These are phyloP conservation scores for Amblyopsis hoosieri DNA, from an alignment of 2,797 vertebrate species.

Conservation along the genomic window DNA sequence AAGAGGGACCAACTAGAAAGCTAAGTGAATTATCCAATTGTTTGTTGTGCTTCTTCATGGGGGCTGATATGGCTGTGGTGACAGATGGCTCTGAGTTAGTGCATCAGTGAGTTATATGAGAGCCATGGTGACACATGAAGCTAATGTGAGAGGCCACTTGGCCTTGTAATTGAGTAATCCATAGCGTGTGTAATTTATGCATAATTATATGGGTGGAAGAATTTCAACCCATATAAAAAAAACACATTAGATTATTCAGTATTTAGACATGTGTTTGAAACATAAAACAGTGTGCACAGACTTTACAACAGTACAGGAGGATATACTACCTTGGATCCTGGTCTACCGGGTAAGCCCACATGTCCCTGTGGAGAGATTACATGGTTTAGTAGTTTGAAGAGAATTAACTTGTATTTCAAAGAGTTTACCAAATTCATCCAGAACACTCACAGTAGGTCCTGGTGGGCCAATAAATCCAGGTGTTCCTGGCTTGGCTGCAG, in stretches of 20 bases:
- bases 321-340: constrained; percentile 75
- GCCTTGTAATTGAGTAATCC: constrained; percentile 6
- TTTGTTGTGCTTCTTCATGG: constrained; percentile 25
- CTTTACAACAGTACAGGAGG: constrained; percentile 25
- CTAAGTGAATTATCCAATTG: constrained; percentile 26
- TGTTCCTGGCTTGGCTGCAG: constrained; percentile 80
- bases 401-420: constrained; percentile 56
- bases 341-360: constrained; percentile 71
- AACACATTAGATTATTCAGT: no score
- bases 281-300: constrained; percentile 4
- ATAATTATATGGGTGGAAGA: no score
- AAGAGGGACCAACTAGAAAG: constrained; percentile 9
- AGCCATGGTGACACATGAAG: constrained; percentile 19
- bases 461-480: constrained; percentile 81
- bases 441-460: constrained; percentile 74
- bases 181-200: not conserved
- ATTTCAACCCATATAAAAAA: no score
- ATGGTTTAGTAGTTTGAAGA: constrained; percentile 56
- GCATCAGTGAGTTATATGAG: constrained; percentile 18
- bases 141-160: constrained; percentile 4
- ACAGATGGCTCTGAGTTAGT: constrained; percentile 12
- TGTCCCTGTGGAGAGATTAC: constrained; percentile 74
- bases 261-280: no score
- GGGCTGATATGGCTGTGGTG: constrained; percentile 18
- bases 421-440: constrained; percentile 47